These are phyloP conservation scores for Hecatera dysodea DNA, from an alignment of 2,888 invertebrate genomes.

Conservation along the genomic window DNA sequence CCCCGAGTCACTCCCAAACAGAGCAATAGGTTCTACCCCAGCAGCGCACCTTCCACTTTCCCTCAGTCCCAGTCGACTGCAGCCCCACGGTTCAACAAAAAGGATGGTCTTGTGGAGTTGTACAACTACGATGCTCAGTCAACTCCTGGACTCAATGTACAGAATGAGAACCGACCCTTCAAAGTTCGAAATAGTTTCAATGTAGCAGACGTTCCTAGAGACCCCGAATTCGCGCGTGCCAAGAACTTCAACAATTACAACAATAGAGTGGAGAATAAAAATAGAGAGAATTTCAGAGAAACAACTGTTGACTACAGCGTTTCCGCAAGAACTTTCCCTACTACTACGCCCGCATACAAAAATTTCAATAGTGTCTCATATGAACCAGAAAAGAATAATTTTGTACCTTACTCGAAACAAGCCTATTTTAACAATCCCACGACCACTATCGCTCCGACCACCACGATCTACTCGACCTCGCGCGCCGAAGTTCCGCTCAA, in stretches of 20 bases:
- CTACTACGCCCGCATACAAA: conserved; percentile 80
- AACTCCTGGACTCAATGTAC: conserved; percentile 78
- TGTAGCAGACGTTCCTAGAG: conserved; percentile 77
- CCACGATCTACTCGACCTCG: conserved; percentile 78
- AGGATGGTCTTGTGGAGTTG: conserved; percentile 85
- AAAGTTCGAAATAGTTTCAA: conserved; percentile 84
- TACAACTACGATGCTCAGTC: conserved; percentile 87
- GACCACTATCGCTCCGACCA: conserved; percentile 74
- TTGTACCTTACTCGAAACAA: conserved; percentile 80
- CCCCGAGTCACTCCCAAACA: conserved; percentile 85
- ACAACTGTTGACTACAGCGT: conserved; percentile 74
- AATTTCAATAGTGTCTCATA: conserved; percentile 86
- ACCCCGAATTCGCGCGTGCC: conserved; percentile 77
- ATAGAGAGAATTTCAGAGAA: conserved; percentile 62
- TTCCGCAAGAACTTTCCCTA: conserved; percentile 72
- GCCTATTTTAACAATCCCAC: conserved; percentile 79
- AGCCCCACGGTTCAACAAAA: conserved; percentile 80
- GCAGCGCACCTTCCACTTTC: conserved; percentile 77
- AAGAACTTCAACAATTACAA: conserved; percentile 73
- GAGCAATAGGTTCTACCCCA: conserved; percentile 75
- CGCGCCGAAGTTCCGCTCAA: conserved; percentile 77
- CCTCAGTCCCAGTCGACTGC: conserved; percentile 76
- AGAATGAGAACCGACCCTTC: conserved; percentile 80
- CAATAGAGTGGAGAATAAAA: conserved; percentile 54
- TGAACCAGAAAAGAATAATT: conserved; percentile 85